Percentiles rank a stretch among this genome's conserved stretches.
Conservation (phyloP, 2,888 invertebrate species). For the Drosophila subsilvestris region DNA sequence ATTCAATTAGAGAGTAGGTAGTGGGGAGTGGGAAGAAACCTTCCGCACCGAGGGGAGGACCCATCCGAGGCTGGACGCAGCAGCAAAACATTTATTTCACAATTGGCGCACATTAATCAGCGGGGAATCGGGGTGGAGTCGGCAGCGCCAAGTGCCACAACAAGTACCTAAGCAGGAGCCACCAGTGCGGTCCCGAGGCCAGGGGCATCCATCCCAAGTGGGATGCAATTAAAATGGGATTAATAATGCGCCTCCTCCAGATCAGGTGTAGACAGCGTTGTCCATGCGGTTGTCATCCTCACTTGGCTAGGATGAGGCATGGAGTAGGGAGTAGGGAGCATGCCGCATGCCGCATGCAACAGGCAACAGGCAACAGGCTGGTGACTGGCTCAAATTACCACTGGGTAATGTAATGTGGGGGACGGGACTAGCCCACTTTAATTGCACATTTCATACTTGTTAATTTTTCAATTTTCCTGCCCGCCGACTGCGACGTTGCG, state of each 20-base stretch:
- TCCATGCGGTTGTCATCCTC: constrained; percentile 58
- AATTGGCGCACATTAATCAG: constrained; percentile 79
- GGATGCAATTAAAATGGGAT: constrained; percentile 82
- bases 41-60: constrained; percentile 13
- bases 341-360: background rate
- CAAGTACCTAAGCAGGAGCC: constrained; percentile 63
- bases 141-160: constrained; percentile 35
- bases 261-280: constrained; percentile 47
- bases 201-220: constrained; percentile 17
- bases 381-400: constrained; percentile 53
- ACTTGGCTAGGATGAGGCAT: constrained; percentile 18
- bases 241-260: constrained; percentile 75
- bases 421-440: constrained; percentile 66
- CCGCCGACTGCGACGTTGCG: constrained; percentile 56
- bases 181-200: background rate
- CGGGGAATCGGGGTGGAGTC: constrained; percentile 49
- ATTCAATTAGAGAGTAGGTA: constrained; percentile 65
- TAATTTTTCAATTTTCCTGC: constrained; percentile 82
- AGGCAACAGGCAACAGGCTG: background rate
- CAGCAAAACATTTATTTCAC: constrained; percentile 79
- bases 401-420: constrained; percentile 50
- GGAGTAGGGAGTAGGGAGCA: background rate
- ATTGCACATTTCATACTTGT: constrained; percentile 83
- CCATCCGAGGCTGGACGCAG: constrained; percentile 13
- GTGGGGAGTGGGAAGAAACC: constrained; percentile 19